Base-by-base conservation (phyloP, 2,888 invertebrate genomes). In the Metacarcinus magister region DNA sequence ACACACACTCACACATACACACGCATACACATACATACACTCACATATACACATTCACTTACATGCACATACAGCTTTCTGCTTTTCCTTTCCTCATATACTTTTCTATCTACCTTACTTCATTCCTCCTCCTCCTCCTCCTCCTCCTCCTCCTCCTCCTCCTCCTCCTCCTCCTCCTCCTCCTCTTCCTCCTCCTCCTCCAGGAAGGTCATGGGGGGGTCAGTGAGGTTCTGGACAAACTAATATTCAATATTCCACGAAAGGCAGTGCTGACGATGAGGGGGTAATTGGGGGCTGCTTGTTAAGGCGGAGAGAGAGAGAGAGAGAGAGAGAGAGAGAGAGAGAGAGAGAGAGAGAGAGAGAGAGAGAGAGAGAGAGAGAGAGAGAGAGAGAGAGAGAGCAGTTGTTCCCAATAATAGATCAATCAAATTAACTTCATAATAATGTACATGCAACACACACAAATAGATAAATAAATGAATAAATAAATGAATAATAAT, bases 301-400 rank as follows among this genome's bases (percentile, higher is more conserved):
- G 46, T 91, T 82, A 82, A 32, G 82, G 82, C 82, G 82, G 32
- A 4, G 82, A 32, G 82, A 82, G 82, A 82, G 44, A 91, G 92
- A 92, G 48, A 92, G 92, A 92, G 92, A 92, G 48, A 92, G 92
- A 92, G 92, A 92, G 54, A 54, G 32, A 93, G 60, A 60, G 39
- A 60, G 92, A 92, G 54, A 8, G 82, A 28, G 82, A 82, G 82
- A 82, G 82, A 82, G 44, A 91, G 92, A 92, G 48, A 92, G 92
- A 92, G 92, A 92, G 48, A 92, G 92, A 92, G 92, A 92, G 92
- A 93, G 54, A 54, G 32, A 92, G 48, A 48, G 28, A 8, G 92
- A 44, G 46, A 0, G n/a, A n/a, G n/a, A n/a, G n/a, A n/a, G n/a
- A n/a, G n/a, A n/a, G n/a, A n/a, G n/a, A n/a, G n/a, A 54, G 54